These are phyloP conservation scores for Odontesthes bonariensis DNA, from an alignment of 2,113 vertebrate genomes.

Conservation along the genomic window DNA sequence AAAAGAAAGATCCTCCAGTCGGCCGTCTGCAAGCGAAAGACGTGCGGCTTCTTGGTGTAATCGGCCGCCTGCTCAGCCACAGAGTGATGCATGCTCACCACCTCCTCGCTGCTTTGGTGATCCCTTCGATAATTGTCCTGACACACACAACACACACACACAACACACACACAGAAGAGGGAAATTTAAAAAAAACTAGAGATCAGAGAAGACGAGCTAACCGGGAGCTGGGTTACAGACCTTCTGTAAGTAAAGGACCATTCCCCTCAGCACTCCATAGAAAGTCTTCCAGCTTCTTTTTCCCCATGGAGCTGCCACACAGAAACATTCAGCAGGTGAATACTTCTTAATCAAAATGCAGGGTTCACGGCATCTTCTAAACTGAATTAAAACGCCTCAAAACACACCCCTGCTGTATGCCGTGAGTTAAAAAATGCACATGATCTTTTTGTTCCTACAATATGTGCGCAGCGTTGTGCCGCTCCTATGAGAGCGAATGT, in stretches of 20 bases:
- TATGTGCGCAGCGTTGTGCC: too few relatives aligned
- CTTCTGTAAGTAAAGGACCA: constrained; percentile 91
- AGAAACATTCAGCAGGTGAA: constrained; percentile 10
- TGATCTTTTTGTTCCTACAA: too few relatives aligned
- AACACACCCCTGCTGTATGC: too few relatives aligned
- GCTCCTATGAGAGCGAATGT: too few relatives aligned
- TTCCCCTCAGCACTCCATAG: constrained; percentile 88
- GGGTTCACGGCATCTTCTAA: too few relatives aligned
- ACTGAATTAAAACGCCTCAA: too few relatives aligned
- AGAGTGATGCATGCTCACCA: constrained; percentile 91
- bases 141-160: constrained; percentile 5
- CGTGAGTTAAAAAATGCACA: too few relatives aligned
- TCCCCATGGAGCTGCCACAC: constrained; percentile 89
- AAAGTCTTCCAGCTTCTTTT: constrained; percentile 93
- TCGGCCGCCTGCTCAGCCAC: constrained; percentile 86
- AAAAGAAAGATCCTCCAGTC: constrained; percentile 95
- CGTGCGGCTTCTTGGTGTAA: constrained; percentile 91
- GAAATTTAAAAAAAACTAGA: not conserved
- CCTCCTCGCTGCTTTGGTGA: constrained; percentile 84
- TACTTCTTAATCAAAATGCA: too few relatives aligned
- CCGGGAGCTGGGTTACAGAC: constrained; percentile 61
- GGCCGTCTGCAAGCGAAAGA: constrained; percentile 91
- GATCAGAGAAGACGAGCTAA: not conserved
- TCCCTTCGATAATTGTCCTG: constrained; percentile 83
- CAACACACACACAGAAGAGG: not conserved